Percentiles rank a stretch among this genome's conserved stretches.
These are phyloP conservation scores for Chlamydotis undulata DNA, from an alignment of 2,113 vertebrate species.

Conservation along the genomic window DNA sequence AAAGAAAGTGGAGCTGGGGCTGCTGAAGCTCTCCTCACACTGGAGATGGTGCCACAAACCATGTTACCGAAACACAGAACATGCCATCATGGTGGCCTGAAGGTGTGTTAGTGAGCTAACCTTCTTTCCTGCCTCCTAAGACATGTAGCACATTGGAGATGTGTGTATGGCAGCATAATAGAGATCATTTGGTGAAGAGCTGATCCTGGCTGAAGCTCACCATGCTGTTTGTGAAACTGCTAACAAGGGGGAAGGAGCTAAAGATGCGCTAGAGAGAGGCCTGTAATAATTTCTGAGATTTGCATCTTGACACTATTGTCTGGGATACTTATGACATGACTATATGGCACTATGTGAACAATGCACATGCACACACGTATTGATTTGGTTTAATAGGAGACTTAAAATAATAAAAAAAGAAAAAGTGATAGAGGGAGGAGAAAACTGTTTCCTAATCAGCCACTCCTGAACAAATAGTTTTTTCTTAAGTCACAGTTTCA, in stretches of 20 bases:
- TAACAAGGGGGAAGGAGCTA: not conserved
- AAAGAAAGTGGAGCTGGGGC: not conserved
- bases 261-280: not conserved
- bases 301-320: not conserved
- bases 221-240: not conserved
- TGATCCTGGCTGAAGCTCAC: not conserved
- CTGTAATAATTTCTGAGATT: not conserved
- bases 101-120: not conserved
- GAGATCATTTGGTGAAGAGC: not conserved
- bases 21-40: not conserved
- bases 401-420: not conserved
- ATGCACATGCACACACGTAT: accelerated
- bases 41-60: not conserved
- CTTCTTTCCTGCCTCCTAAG: not conserved
- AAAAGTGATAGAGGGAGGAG: not conserved
- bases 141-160: accelerated
- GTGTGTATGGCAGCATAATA: not conserved
- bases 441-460: not conserved
- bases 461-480: not conserved
- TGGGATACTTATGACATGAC: not conserved
- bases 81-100: not conserved
- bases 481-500: not conserved
- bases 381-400: not conserved
- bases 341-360: not conserved
- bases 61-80: not conserved